Evolutionary conservation across 2,113 vertebrate species (phyloP), one percentile per base, ranked within the genome.

Genomic region (Psilopogon haemacephalus): DNA sequence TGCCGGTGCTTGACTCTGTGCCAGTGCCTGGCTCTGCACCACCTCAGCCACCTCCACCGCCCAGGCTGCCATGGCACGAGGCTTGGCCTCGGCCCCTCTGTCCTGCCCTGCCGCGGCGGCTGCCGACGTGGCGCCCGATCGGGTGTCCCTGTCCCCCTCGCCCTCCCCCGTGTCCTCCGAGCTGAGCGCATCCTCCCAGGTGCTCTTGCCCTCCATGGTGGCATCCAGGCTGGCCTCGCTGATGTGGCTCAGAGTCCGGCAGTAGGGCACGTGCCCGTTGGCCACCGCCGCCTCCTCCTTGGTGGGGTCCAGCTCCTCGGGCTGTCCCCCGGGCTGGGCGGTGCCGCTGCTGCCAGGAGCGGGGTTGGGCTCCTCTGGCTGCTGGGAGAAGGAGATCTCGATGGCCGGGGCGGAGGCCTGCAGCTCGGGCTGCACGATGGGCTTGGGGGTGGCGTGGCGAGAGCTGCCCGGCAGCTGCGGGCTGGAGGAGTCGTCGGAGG

Each of bases 401-500:
- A 98, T 98, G 94, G 98, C 82, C 0, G 97, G 97, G 37, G 96
- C 97, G 0, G 97, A 93, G 5, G 98, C 94, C 93, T 99, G 98
- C 70, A 98, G 92, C 55, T 98, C 98, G 0, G 98, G 98, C 95
- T 98, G 98, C 72, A 98, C 98, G 38, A 98, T 84, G 62, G 97
- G 97, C 84, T 97, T 98, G 48, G 97, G 97, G 1, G 97, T 74
- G 8, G 92, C 83, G 10, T 98, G 98, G 27, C 97, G 98, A 55
- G 96, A 65, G 7, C 97, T 97, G 21, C 97, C 95, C 1, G 98
- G 98, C 6, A 99, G 97, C 97, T 98, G 98, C 17, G 99, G 99
- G 88, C 99, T 99, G 73, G 98, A 99, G 19, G 99, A 99, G 88
- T 99, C 99, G 0, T 99, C 99, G 0, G 99, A 99, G 8, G 99